A percentile compares a stretch with the other conserved stretches of the same genome.
Conservation (phyloP, 2,888 invertebrate genomes). For the Agriopis aurantiaria region DNA sequence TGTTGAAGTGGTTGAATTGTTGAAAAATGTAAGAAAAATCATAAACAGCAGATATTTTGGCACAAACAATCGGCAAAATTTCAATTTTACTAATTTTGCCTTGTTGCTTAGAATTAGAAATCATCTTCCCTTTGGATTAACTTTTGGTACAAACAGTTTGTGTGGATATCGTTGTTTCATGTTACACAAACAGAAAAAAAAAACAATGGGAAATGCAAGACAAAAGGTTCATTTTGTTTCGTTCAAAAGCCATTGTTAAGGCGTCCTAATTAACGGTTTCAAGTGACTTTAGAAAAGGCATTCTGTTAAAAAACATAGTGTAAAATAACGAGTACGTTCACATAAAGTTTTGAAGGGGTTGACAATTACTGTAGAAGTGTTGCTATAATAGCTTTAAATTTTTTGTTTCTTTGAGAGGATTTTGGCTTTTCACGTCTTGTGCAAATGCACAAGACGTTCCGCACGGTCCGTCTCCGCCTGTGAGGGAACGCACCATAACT, state of each 20-base stretch:
- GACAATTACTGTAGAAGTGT: no score
- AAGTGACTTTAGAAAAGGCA: constrained; percentile 14
- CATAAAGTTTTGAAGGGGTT: background rate
- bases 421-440: no score
- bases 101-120: constrained; percentile 1
- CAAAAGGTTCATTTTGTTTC: constrained; percentile 38
- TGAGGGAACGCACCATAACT: no score
- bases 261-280: constrained; percentile 25
- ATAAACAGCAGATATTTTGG: no score
- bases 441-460: no score
- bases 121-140: background rate
- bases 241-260: constrained; percentile 29
- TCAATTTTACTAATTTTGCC: background rate
- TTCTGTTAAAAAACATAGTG: background rate
- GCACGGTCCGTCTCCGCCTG: no score
- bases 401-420: no score
- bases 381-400: no score
- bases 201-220: constrained; percentile 30
- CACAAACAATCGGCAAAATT: background rate
- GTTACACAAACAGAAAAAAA: constrained; percentile 19
- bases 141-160: constrained; percentile 7
- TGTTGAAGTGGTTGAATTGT: no score
- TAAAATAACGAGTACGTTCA: background rate
- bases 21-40: no score
- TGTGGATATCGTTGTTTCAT: constrained; percentile 12